These are phyloP conservation scores for Alentia gelatinosa DNA, from an alignment of 2,888 invertebrate species.

Conservation along the genomic window DNA sequence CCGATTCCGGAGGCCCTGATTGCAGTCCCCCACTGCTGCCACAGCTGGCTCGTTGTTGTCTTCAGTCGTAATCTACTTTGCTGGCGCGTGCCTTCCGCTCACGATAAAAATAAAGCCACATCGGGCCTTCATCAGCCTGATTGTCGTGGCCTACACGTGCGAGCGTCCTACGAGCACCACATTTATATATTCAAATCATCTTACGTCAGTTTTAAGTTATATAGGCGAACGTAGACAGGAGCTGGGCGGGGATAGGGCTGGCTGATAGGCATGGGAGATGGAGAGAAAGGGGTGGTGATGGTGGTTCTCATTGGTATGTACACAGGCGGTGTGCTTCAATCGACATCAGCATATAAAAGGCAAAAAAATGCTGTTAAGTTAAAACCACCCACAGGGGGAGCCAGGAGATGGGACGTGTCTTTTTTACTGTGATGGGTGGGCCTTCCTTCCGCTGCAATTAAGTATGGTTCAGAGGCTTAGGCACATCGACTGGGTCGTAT, in stretches of 20 bases:
- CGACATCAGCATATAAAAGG: slow-evolving; percentile 26
- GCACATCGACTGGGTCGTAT: neutral
- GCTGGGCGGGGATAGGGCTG: too few species aligned
- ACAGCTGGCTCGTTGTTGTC: neutral
- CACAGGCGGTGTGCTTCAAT: neutral
- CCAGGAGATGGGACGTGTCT: neutral
- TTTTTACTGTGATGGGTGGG: neutral
- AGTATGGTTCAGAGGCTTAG: neutral
- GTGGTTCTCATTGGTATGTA: neutral
- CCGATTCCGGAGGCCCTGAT: neutral
- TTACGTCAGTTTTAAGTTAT: slow-evolving; percentile 22
- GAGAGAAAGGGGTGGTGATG: neutral
- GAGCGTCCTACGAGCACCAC: neutral
- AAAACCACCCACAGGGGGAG: neutral
- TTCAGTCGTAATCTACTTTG: slow-evolving; percentile 5
- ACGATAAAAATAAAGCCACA: slow-evolving; percentile 39
- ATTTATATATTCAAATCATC: slow-evolving; percentile 16
- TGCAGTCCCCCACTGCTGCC: neutral
- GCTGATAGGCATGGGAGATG: neutral
- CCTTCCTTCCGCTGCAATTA: neutral
- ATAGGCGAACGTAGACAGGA: neutral
- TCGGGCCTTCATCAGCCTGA: neutral
- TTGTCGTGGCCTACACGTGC: neutral
- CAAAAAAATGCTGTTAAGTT: neutral
- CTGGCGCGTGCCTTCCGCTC: neutral